Evolutionary conservation across 2,888 invertebrate species (phyloP).

Genomic region (Anticlea derivata): DNA sequence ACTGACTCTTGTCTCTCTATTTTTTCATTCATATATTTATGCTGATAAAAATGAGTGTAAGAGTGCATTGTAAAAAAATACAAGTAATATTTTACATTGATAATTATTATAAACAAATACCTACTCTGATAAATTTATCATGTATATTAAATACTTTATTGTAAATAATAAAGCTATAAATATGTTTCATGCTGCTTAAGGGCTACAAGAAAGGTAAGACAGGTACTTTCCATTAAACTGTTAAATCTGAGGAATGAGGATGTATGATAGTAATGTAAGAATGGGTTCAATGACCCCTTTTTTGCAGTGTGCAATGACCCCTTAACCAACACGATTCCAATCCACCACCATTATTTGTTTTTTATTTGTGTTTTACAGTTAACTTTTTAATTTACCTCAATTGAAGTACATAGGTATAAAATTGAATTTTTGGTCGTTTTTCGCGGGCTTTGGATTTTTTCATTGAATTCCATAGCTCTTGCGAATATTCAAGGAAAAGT

Average conservation of each 20-base stretch:
- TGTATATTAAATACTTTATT: too few species aligned
- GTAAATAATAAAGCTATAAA: slow-evolving; percentile 4
- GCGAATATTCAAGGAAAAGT: too few species aligned
- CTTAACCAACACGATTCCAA: slow-evolving; percentile 61
- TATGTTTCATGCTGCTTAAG: slow-evolving; percentile 53
- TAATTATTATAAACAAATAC: too few species aligned
- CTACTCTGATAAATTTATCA: slow-evolving; percentile 6
- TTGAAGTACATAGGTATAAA: slow-evolving; percentile 6
- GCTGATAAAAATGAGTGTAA: too few species aligned
- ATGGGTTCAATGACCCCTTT: slow-evolving; percentile 67
- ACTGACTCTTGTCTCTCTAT: too few species aligned
- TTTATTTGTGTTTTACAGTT: slow-evolving; percentile 39
- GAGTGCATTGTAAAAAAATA: too few species aligned
- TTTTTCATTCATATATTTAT: too few species aligned
- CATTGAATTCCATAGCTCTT: slow-evolving; percentile 19
- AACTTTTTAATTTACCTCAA: slow-evolving; percentile 34
- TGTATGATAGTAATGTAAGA: slow-evolving; percentile 63
- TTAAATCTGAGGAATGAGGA: slow-evolving; percentile 41
- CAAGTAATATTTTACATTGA: background rate
- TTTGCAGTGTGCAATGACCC: slow-evolving; percentile 74
- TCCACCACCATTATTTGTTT: slow-evolving; percentile 49
- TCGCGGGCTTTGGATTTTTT: too few species aligned
- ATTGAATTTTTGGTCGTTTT: too few species aligned
- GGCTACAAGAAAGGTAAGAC: slow-evolving; percentile 46
- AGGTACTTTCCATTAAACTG: slow-evolving; percentile 1